Base-by-base conservation (phyloP, 2,797 vertebrate species). In the Amniataba percoides region DNA sequence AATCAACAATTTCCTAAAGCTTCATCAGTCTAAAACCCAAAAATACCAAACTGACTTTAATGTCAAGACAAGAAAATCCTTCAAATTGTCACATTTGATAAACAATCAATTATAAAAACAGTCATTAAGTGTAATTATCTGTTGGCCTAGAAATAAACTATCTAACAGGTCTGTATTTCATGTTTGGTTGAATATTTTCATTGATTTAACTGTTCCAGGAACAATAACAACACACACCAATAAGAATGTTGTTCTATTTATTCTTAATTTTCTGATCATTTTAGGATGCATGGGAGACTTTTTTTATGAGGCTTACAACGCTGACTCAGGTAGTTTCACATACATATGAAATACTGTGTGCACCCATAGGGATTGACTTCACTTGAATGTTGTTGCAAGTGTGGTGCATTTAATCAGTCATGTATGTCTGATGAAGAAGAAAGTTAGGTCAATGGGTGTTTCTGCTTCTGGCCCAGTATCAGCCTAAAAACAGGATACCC, bases 401-500 rank as follows among this genome's bases (percentile, higher is more conserved):
- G 52, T 4, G 27, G 14, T 42, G 7, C 48, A 14, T 23, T 7
- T 25, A 57, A 53, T 59, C 57, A 25, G 27, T 6, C 14, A 10
- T 23, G 39, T 3, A 27, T 7, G 31, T 53, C 34, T 56, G 67
- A 49, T 64, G 80, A 83, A 45, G 69, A 78, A 81, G 74, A 60
- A 11, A 52, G 55, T 81, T 43, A 71, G 73, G 70, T 80, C 80
- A 81, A 48, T 48, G 82, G 76, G 80, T 78, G 87, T 81, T 85
- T 69, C 77, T 83, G 61, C 58, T 74, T 81, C 49, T 75, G 80
- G 69, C 65, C 77, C 48, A 83, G 74, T 45, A 71, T 81, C 63
- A 59, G 71, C 52, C 66, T 63, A 78, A 87, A 84, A 83, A 90
- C 88, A 92, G 86, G 88, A 91, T 87, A 74, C 56, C 62, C 75